Conservation (phyloP, 1,140 invertebrate genomes). For the Danaus melanippus region DNA sequence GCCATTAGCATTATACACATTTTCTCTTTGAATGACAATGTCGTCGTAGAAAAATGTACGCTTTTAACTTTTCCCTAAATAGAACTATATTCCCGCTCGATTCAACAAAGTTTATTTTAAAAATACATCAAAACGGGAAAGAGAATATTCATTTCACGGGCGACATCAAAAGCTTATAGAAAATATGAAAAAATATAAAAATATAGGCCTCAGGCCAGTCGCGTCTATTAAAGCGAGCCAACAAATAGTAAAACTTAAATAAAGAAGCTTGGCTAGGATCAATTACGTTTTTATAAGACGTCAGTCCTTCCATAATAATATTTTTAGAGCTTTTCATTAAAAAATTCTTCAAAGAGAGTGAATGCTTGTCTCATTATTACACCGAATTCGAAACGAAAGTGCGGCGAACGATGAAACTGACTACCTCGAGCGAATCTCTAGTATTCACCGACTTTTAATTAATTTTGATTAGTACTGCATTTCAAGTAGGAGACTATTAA, state of each 20-base stretch:
- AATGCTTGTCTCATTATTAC: slow-evolving; percentile 54
- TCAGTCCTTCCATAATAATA: slow-evolving; percentile 41
- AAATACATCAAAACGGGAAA: slow-evolving; percentile 13
- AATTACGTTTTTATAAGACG: slow-evolving; percentile 57
- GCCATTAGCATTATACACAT: too few species aligned
- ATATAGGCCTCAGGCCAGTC: slow-evolving; percentile 24
- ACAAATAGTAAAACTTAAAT: slow-evolving; percentile 33
- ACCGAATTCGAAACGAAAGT: slow-evolving; percentile 49
- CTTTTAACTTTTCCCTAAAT: slow-evolving; percentile 5
- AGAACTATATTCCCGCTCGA: slow-evolving; percentile 7
- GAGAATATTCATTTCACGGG: slow-evolving; percentile 14
- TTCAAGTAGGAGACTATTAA: slow-evolving; percentile 3
- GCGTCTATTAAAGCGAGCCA: slow-evolving; percentile 25
- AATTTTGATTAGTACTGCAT: slow-evolving; percentile 22
- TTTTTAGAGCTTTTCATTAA: slow-evolving; percentile 57
- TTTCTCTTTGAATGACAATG: not conserved
- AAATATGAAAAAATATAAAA: slow-evolving; percentile 22
- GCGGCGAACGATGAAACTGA: slow-evolving; percentile 37
- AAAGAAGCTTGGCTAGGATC: slow-evolving; percentile 35
- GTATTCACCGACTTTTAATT: slow-evolving; percentile 29
- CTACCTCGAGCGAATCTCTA: slow-evolving; percentile 33
- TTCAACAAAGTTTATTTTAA: slow-evolving; percentile 1
- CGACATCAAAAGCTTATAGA: slow-evolving; percentile 15
- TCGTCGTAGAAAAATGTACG: too few species aligned
- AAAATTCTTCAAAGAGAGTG: slow-evolving; percentile 48